Evolutionary conservation across 2,113 vertebrate genomes (phyloP).

Genomic region (Prochilodus magdalenae): DNA sequence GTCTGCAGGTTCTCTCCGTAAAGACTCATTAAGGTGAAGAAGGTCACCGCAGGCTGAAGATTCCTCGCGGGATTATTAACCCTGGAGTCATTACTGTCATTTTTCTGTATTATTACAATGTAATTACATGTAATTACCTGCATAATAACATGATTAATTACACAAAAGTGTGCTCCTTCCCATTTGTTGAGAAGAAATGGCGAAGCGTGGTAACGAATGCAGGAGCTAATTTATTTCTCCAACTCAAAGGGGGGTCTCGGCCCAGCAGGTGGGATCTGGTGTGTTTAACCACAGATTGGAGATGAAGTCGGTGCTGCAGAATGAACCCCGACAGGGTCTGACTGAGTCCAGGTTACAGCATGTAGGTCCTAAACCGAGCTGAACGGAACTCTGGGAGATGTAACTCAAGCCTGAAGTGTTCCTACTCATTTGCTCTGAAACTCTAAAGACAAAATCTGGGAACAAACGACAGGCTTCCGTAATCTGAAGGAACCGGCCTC

Average conservation of each 20-base stretch:
- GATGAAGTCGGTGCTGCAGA: not conserved
- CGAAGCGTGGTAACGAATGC: not conserved
- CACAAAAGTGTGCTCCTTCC: no score
- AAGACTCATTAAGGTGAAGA: constrained; percentile 11
- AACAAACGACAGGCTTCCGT: not conserved
- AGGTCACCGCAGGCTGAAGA: constrained; percentile 6
- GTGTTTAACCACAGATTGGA: not conserved
- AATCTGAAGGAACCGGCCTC: not conserved
- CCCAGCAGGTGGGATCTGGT: not conserved
- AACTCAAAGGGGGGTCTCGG: not conserved
- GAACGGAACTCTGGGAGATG: not conserved
- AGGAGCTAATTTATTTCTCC: not conserved
- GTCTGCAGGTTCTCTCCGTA: constrained; percentile 10
- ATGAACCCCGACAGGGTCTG: not conserved
- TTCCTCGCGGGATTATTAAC: not conserved
- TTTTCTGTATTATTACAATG: no score
- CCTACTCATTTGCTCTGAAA: not conserved
- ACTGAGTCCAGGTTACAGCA: not conserved
- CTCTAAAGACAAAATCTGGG: not conserved
- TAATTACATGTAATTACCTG: no score
- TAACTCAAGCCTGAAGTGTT: not conserved
- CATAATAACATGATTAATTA: no score
- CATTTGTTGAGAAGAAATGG: no score
- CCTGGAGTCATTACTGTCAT: no score
- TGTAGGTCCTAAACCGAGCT: not conserved